Percentiles rank a stretch among this genome's conserved stretches.
Conservation (phyloP, 2,888 invertebrate species). For the Onthophagus sagittarius region DNA sequence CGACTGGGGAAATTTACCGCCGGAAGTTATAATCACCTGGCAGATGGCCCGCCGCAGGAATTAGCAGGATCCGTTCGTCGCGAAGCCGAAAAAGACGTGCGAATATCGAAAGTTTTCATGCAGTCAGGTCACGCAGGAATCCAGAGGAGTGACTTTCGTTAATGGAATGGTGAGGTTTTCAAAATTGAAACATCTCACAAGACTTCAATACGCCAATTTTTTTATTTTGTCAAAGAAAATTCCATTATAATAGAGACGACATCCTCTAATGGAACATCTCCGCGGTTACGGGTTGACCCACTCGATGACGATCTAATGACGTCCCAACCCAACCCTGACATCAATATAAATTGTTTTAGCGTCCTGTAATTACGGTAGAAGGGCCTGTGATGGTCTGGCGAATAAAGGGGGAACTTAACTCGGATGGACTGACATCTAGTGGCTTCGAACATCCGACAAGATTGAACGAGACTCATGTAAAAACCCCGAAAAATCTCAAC, state of each 20-base stretch:
- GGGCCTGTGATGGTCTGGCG: not conserved
- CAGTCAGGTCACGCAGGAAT: not conserved
- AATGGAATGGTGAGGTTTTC: conserved; percentile 1
- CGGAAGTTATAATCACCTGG: conserved; percentile 27
- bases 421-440: not conserved
- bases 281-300: conserved; percentile 26
- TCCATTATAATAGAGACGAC: not conserved
- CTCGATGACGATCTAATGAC: conserved; percentile 31
- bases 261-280: not conserved
- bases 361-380: conserved; percentile 28
- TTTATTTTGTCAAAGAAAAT: not conserved
- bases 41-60: conserved; percentile 24
- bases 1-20: conserved; percentile 25
- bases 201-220: no score
- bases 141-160: not conserved
- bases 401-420: not conserved
- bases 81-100: not conserved
- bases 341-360: conserved; percentile 35
- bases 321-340: conserved; percentile 24
- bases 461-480: not conserved
- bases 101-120: not conserved
- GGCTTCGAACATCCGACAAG: not conserved
- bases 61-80: not conserved
- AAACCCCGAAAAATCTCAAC: no score
- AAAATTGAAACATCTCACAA: not conserved